phyloP scores from a whole-genome alignment of 2,113 vertebrate species.

The Pseudorhombus dupliciocellatus region DNA sequence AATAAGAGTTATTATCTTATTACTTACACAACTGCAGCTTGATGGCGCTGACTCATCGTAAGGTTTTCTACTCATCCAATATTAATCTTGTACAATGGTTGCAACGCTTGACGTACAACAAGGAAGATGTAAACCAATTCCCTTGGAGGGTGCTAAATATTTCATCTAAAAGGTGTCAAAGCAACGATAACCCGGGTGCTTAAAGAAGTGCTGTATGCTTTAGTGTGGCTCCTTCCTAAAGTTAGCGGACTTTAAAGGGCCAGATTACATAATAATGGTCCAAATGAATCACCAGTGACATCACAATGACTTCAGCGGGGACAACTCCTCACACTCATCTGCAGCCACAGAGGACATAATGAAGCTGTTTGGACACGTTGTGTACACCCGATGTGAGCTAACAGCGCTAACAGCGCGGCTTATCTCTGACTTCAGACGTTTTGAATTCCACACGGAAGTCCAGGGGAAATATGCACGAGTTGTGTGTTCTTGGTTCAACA shows the following conservation, averaged over 20 bases:
- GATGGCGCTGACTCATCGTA: neutral
- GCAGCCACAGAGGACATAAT: neutral
- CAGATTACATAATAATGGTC: neutral
- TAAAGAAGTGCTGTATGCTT: neutral
- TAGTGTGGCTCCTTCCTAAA: neutral
- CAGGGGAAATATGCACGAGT: constrained; percentile 35
- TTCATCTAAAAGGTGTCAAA: constrained; percentile 2
- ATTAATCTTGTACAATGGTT: neutral
- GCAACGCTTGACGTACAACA: neutral
- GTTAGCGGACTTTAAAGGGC: neutral
- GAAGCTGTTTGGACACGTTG: neutral
- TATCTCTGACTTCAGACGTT: constrained; percentile 7
- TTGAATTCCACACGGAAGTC: neutral
- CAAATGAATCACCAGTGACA: neutral
- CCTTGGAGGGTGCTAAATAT: neutral
- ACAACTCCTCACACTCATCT: neutral
- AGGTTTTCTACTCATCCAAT: neutral
- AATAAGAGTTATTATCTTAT: neutral
- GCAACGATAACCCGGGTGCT: neutral
- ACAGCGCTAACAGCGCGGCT: neutral
- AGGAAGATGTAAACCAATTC: neutral
- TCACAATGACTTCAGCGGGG: neutral
- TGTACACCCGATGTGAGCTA: neutral
- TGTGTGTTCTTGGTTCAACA: constrained; percentile 54
- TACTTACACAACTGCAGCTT: neutral